These are phyloP conservation scores for Luscinia luscinia DNA, from an alignment of 2,797 vertebrate genomes.

Conservation along the genomic window DNA sequence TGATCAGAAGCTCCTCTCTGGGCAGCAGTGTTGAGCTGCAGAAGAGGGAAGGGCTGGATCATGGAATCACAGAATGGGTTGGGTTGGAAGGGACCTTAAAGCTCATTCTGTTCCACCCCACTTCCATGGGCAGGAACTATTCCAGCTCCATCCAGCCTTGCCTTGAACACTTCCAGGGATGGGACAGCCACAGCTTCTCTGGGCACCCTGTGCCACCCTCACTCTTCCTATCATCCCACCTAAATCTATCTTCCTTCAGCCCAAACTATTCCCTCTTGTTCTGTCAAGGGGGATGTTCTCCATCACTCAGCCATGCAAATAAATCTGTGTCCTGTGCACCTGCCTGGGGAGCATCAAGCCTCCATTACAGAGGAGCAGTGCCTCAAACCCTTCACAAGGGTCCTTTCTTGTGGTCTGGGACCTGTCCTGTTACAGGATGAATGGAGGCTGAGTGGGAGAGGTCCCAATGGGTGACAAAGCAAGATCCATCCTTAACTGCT, in stretches of 20 bases:
- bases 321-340: background rate
- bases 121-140: background rate
- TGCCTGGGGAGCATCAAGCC: background rate
- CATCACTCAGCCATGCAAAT: fast-evolving
- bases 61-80: background rate
- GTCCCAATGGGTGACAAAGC: background rate
- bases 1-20: background rate
- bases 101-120: background rate
- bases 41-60: background rate
- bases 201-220: background rate
- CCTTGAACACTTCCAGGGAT: background rate
- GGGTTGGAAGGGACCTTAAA: background rate
- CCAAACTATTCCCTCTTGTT: background rate
- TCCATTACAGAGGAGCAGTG: background rate
- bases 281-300: background rate
- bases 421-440: background rate
- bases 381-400: background rate
- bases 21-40: background rate
- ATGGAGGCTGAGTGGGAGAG: background rate
- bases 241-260: background rate
- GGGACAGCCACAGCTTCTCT: background rate
- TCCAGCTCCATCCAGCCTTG: background rate
- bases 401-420: background rate
- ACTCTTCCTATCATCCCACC: background rate
- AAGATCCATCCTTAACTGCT: background rate